Conservation (phyloP, 2,888 invertebrate species). For the Adelphocoris suturalis region DNA sequence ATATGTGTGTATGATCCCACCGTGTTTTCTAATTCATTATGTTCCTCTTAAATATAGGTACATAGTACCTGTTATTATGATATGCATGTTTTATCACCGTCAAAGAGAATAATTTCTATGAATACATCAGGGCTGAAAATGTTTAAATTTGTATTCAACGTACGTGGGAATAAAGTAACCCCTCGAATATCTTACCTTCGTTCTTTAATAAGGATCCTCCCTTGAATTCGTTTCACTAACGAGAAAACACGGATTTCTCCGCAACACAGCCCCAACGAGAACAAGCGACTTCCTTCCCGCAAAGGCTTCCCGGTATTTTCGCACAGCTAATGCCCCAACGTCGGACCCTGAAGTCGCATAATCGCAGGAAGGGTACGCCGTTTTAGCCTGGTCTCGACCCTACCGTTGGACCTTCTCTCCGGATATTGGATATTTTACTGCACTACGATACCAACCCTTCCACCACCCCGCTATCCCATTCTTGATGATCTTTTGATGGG, state of each 20-base stretch:
- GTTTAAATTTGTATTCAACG: no score
- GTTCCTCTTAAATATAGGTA: no score
- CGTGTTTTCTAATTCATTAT: no score
- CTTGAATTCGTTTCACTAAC: not conserved
- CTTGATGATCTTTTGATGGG: slow-evolving; percentile 25
- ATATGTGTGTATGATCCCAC: no score
- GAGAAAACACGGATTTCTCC: not conserved
- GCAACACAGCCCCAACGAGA: slow-evolving; percentile 1
- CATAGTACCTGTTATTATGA: no score
- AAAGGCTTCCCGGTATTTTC: not conserved
- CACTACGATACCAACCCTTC: not conserved
- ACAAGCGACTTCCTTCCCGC: not conserved
- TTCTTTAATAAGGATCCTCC: not conserved
- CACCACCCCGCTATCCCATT: not conserved
- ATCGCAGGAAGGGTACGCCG: not conserved
- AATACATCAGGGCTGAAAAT: no score
- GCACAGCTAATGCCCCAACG: not conserved
- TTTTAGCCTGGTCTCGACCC: not conserved
- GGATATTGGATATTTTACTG: slow-evolving; percentile 47
- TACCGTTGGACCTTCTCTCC: not conserved
- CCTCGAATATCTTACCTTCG: no score
- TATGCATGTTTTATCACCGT: no score
- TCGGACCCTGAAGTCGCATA: not conserved
- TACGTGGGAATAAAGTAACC: no score
- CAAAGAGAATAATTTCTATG: no score